Percentiles rank a stretch among this genome's conserved stretches.
Evolutionary conservation across 2,113 vertebrate genomes (phyloP).

Genomic region (Mirza zaza): DNA sequence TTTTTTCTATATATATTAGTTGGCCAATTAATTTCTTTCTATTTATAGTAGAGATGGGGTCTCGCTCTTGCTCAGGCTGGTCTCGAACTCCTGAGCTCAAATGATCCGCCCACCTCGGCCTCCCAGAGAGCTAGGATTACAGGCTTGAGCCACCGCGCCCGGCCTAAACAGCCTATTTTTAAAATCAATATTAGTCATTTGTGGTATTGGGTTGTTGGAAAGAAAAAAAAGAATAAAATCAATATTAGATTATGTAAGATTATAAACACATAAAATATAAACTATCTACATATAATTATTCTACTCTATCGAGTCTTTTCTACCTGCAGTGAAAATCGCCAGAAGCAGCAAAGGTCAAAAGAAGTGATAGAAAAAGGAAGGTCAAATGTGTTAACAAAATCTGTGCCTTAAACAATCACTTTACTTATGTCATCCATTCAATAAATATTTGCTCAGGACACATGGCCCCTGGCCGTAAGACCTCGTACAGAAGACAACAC

Average conservation of each 20-base stretch:
- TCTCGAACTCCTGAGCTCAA: too few species aligned
- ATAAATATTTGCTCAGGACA: slow-evolving; percentile 11
- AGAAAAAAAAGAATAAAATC: not conserved
- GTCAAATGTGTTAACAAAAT: not conserved
- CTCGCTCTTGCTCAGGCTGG: too few species aligned
- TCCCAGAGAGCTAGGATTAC: too few species aligned
- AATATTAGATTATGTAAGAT: slow-evolving; percentile 29
- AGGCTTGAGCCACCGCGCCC: too few species aligned
- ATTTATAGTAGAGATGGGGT: too few species aligned
- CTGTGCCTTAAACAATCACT: not conserved
- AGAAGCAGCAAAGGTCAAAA: not conserved
- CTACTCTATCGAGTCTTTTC: not conserved
- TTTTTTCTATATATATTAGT: too few species aligned
- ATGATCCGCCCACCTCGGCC: too few species aligned
- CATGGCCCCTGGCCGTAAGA: not conserved
- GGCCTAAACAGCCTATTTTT: slow-evolving; percentile 21
- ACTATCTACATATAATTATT: slow-evolving; percentile 3
- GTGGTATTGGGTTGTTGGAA: too few species aligned
- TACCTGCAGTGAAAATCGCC: not conserved
- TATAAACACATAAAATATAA: slow-evolving; percentile 35
- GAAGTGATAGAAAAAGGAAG: not conserved
- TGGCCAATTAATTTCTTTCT: too few species aligned
- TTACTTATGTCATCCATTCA: slow-evolving; percentile 31
- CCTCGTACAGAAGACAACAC: not conserved
- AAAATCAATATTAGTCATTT: not conserved